Conservation (phyloP, 2,797 vertebrate species). For the Syngnathus acus region DNA sequence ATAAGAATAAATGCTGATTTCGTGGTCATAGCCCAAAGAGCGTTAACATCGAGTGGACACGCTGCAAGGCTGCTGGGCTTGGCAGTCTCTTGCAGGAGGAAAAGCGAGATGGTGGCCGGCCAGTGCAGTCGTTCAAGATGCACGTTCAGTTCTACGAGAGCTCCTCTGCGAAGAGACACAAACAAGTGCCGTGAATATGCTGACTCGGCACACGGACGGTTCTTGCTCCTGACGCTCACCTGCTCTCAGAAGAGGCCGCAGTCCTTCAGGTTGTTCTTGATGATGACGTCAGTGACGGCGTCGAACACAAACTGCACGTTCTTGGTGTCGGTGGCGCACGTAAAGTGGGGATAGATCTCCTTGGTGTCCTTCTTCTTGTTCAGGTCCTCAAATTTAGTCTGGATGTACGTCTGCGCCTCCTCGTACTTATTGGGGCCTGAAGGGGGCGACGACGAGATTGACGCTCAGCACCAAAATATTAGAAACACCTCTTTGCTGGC, state of each 20-base stretch:
- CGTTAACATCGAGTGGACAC: constrained; percentile 54
- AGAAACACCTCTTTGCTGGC: neutral
- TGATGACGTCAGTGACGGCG: constrained; percentile 98
- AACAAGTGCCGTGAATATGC: neutral
- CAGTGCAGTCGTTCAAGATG: constrained; percentile 68
- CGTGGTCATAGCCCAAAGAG: constrained; percentile 66
- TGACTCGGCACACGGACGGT: constrained; percentile 50
- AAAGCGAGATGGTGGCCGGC: constrained; percentile 72
- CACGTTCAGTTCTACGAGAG: constrained; percentile 20
- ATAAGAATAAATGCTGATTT: constrained; percentile 57
- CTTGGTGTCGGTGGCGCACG: constrained; percentile 98
- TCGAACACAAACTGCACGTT: constrained; percentile 99
- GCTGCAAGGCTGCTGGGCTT: constrained; percentile 54
- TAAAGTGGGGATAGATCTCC: constrained; percentile 99
- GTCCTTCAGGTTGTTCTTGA: constrained; percentile 99
- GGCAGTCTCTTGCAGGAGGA: constrained; percentile 70
- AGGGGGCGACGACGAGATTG: neutral
- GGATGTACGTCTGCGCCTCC: constrained; percentile 90
- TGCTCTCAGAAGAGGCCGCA: constrained; percentile 91
- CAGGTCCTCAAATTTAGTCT: constrained; percentile 96
- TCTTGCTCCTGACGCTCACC: neutral
- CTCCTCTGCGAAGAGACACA: neutral
- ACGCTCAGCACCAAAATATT: neutral
- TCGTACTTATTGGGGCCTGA: constrained; percentile 87
- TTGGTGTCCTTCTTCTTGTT: constrained; percentile 99